phyloP scores from a whole-genome alignment of 2,888 invertebrate species.

The Papilio protenor region DNA sequence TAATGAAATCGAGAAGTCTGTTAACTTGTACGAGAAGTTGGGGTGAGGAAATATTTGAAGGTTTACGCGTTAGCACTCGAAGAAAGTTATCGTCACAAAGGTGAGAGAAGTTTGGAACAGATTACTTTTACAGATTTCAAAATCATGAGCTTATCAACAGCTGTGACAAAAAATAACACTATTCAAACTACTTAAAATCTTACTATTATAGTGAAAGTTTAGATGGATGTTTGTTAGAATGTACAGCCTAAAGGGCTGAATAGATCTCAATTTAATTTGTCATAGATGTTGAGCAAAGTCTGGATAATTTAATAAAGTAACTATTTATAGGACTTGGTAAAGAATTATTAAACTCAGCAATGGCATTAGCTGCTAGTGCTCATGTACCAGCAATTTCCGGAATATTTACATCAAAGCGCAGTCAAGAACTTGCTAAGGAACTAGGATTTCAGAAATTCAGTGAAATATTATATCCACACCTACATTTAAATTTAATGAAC shows the following conservation, averaged over 20 bases:
- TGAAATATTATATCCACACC: too few species aligned
- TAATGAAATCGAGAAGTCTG: slow-evolving; percentile 71
- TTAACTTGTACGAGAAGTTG: slow-evolving; percentile 64
- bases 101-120: slow-evolving; percentile 52
- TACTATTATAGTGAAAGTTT: too few species aligned
- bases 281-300: too few species aligned
- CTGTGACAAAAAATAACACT: too few species aligned
- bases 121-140: background rate
- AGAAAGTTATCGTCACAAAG: slow-evolving; percentile 73
- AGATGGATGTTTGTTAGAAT: too few species aligned
- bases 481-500: too few species aligned
- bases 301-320: background rate
- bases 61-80: slow-evolving; percentile 75
- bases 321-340: slow-evolving; percentile 66
- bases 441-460: slow-evolving; percentile 70
- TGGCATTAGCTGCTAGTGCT: slow-evolving; percentile 65
- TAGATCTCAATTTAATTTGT: too few species aligned
- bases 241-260: too few species aligned
- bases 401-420: slow-evolving; percentile 68
- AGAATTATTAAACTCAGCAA: slow-evolving; percentile 72
- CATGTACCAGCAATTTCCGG: slow-evolving; percentile 69
- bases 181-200: too few species aligned
- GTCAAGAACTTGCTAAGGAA: slow-evolving; percentile 65
- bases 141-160: too few species aligned
- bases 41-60: slow-evolving; percentile 71